Evolutionary conservation across 2,888 invertebrate genomes (phyloP), one percentile per base, ranked within the genome.

Genomic region (Zygaena filipendulae): DNA sequence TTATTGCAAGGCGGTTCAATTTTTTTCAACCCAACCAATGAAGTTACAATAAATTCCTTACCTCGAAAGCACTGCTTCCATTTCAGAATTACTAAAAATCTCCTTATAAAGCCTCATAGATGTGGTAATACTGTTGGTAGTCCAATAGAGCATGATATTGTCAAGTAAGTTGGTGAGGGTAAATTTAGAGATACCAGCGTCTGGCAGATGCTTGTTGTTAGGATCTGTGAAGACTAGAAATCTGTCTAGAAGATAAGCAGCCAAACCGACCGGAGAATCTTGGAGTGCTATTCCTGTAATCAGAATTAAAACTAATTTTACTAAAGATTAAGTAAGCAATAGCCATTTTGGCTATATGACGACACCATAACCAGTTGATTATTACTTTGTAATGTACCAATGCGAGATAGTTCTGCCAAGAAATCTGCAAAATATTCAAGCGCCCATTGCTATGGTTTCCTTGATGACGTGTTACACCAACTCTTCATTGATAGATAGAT

Each of bases 241-340:
- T 57, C 92, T 94, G 51, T 97, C 96, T 11, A 96, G 56, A 25
- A 95, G 88, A 47, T 95, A 97, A 0, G 89, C 90, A 0, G 93
- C 93, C 24, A 97, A 68, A 1, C 93, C 95, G 1, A 87, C 81
- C 0, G 96, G 96, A 1, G 91, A 90, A 44, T 92, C 89, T 39
- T 83, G 74, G 7, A 94, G 66, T 1, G 81, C 88, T 4, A 84
- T 81, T 9, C 92, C 91, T 88, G 49, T 1, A 67, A 64, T 23
- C 23, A 25, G 30, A 25, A 27, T 25, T 21, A 28, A 11, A 4
- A 16, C 12, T 20, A 27, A 19, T 6, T 26, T 16, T 18, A 6
- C 18, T 4, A n/a, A n/a, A n/a, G n/a, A n/a, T n/a, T n/a, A n/a
- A n/a, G n/a, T n/a, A n/a, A n/a, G n/a, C n/a, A n/a, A n/a, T n/a